phyloP scores from a whole-genome alignment of 2,888 invertebrate genomes.

The Venusia cambrica region DNA sequence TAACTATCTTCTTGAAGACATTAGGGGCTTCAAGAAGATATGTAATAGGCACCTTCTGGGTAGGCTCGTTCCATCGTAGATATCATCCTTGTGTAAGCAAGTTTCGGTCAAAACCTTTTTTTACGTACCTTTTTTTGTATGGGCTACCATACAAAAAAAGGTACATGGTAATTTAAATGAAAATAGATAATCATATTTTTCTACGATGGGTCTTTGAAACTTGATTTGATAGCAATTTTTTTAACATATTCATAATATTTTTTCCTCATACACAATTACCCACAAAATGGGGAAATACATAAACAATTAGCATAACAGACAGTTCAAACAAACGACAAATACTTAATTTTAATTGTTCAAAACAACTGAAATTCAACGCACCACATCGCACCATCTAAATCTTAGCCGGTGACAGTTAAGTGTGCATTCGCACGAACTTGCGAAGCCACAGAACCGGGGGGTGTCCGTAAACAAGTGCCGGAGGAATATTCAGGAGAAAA shows the following conservation, averaged over 20 bases:
- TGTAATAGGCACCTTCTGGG: too few species aligned
- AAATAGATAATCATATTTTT: background rate
- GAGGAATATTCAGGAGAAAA: slow-evolving; percentile 76
- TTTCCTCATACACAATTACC: too few species aligned
- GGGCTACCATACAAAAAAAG: slow-evolving; percentile 1
- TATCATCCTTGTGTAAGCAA: too few species aligned
- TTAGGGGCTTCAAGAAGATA: too few species aligned
- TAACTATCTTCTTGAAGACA: too few species aligned
- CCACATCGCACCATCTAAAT: slow-evolving; percentile 49
- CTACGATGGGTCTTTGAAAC: too few species aligned
- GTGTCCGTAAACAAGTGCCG: slow-evolving; percentile 63
- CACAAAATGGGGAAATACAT: background rate
- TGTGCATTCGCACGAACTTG: slow-evolving; percentile 62
- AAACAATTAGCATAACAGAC: slow-evolving; percentile 16
- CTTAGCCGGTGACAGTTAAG: slow-evolving; percentile 57
- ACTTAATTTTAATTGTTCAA: slow-evolving; percentile 30
- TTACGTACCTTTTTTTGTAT: too few species aligned
- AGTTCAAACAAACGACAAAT: slow-evolving; percentile 18
- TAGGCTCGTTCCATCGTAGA: too few species aligned
- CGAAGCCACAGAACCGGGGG: slow-evolving; percentile 54
- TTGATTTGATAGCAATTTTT: too few species aligned
- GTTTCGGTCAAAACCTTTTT: too few species aligned
- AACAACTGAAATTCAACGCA: slow-evolving; percentile 30
- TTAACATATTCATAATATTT: too few species aligned
- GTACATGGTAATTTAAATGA: background rate